These are phyloP conservation scores for Diplosoma virens DNA, from an alignment of 23 tunicate species.

Conservation along the genomic window DNA sequence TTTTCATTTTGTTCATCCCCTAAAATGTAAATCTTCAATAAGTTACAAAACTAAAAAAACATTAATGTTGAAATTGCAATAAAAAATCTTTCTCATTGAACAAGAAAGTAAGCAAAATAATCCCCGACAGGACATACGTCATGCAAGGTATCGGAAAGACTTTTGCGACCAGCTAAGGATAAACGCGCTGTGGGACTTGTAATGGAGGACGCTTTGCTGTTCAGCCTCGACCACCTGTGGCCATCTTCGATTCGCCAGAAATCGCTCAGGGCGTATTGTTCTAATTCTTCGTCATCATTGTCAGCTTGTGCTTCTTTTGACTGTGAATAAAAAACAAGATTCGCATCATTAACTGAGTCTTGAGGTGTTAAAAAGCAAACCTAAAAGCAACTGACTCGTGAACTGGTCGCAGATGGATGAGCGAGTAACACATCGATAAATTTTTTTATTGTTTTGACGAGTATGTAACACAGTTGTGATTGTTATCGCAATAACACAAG, in stretches of 20 bases:
- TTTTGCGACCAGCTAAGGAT: background rate
- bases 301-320: constrained; percentile 12
- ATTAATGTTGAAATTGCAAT: too few species aligned
- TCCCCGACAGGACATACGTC: background rate
- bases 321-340: constrained; percentile 8
- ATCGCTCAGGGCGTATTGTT: constrained; percentile 76
- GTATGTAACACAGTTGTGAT: too few species aligned
- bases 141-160: background rate
- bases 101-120: background rate
- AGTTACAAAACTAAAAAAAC: too few species aligned
- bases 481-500: too few species aligned
- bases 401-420: too few species aligned
- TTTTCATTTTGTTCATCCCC: too few species aligned
- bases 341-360: background rate
- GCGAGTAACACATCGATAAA: too few species aligned
- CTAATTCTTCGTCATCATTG: constrained; percentile 55
- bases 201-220: constrained; percentile 41
- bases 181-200: constrained; percentile 16
- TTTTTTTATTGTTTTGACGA: too few species aligned
- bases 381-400: too few species aligned
- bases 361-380: background rate
- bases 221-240: constrained; percentile 67
- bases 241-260: constrained; percentile 54
- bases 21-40: too few species aligned
- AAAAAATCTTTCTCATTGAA: too few species aligned